A percentile compares a stretch with the other conserved stretches of the same genome.
These are phyloP conservation scores for Drusus annulatus DNA, from an alignment of 1,140 invertebrate genomes.

Conservation along the genomic window DNA sequence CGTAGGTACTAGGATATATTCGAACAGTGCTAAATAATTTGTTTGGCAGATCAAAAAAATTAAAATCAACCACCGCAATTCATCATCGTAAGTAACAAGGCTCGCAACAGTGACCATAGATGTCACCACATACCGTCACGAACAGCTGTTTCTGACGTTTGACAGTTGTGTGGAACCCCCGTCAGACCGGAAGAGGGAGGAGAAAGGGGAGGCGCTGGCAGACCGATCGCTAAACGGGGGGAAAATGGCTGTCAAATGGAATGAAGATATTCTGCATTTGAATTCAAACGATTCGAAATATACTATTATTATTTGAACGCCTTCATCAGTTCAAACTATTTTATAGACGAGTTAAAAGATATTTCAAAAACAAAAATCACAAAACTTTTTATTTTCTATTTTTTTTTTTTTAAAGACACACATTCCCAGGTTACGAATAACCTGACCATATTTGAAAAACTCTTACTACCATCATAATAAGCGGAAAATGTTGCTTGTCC, in stretches of 20 bases:
- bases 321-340: too few relatives aligned
- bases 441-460: too few relatives aligned
- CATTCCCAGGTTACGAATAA: too few relatives aligned
- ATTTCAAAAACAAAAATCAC: too few relatives aligned
- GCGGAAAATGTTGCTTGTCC: too few relatives aligned
- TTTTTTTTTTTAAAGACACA: too few relatives aligned
- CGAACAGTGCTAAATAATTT: too few relatives aligned
- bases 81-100: conserved; percentile 6
- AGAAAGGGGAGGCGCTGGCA: neutral
- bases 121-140: conserved; percentile 14
- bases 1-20: too few relatives aligned
- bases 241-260: neutral
- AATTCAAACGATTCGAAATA: neutral
- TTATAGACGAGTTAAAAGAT: too few relatives aligned
- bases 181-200: conserved; percentile 25
- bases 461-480: too few relatives aligned
- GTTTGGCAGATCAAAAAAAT: neutral
- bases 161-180: conserved; percentile 20
- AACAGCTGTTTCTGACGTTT: conserved; percentile 36
- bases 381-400: too few relatives aligned
- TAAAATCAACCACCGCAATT: conserved; percentile 4
- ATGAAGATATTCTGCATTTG: neutral
- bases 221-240: neutral
- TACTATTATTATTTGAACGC: too few relatives aligned
- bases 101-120: conserved; percentile 6